Conservation (phyloP, 2,888 invertebrate species). For the Polyommatus icarus region DNA sequence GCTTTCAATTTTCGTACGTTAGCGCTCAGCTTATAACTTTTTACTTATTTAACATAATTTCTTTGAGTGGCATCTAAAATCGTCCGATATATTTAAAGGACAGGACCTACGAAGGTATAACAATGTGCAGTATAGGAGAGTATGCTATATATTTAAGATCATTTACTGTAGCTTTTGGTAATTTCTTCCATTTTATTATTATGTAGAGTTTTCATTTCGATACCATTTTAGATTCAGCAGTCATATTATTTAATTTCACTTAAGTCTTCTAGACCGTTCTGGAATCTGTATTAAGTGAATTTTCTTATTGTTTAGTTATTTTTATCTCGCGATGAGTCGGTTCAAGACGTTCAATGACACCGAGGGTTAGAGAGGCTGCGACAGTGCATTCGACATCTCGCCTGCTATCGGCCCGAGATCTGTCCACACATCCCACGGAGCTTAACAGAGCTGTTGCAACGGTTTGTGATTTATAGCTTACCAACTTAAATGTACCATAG, state of each 20-base stretch:
- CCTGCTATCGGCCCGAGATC: conserved; percentile 66
- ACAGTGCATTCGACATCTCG: conserved; percentile 70
- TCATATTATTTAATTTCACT: background rate
- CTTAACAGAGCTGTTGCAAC: background rate
- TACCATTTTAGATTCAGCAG: background rate
- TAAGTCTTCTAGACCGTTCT: background rate
- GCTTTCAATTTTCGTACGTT: no score
- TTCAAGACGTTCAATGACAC: conserved; percentile 70
- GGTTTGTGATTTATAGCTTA: background rate
- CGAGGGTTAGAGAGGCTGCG: conserved; percentile 58
- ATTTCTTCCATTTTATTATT: background rate
- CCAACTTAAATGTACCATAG: background rate
- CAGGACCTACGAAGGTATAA: no score
- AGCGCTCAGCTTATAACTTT: no score
- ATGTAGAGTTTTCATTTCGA: background rate
- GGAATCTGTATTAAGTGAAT: conserved; percentile 35
- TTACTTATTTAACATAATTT: no score
- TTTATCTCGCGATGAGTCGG: conserved; percentile 51
- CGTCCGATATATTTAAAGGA: no score
- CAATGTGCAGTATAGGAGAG: no score
- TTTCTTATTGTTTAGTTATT: conserved; percentile 36
- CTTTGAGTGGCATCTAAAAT: no score
- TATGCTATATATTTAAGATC: no score
- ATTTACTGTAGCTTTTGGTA: background rate
- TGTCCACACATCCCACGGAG: conserved; percentile 54